Conservation (phyloP, 1,140 invertebrate genomes). For the Kradibia gibbosae region DNA sequence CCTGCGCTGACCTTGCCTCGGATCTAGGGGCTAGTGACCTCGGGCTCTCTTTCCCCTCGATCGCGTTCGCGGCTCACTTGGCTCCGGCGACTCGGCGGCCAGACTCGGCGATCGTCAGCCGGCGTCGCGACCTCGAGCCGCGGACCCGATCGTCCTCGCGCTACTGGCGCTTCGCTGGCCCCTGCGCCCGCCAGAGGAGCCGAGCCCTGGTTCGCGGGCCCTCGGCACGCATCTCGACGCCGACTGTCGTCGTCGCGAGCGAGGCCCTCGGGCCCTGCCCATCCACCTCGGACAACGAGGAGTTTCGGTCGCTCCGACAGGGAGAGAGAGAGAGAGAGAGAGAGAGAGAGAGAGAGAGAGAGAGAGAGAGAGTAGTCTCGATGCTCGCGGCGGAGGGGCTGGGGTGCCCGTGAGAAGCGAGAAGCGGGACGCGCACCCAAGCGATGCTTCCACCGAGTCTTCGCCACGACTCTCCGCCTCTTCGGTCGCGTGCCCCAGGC, state of each 20-base stretch:
- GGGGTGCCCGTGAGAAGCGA: conserved; percentile 17
- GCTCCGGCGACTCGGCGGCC: neutral
- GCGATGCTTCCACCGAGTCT: neutral
- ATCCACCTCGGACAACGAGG: conserved; percentile 50
- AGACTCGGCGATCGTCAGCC: neutral
- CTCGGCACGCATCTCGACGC: neutral
- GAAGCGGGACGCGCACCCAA: neutral
- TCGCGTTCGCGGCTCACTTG: neutral
- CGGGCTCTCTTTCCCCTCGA: conserved; percentile 12
- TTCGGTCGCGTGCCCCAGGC: neutral
- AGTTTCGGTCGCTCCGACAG: neutral
- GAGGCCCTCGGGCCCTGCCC: neutral
- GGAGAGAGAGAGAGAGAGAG: too few species aligned
- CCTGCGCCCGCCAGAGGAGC: neutral
- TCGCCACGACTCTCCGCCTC: neutral
- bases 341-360: conserved; percentile 36
- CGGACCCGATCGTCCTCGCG: neutral
- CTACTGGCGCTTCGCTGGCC: neutral
- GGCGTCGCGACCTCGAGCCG: neutral
- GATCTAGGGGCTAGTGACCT: conserved; percentile 46
- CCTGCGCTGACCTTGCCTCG: conserved; percentile 39
- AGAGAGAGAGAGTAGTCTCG: conserved; percentile 52
- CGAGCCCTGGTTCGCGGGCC: neutral
- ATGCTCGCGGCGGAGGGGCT: conserved; percentile 39
- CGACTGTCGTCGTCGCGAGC: neutral